phyloP scores from a whole-genome alignment of 2,797 vertebrate genomes.

The Lycodopsis pacificus region DNA sequence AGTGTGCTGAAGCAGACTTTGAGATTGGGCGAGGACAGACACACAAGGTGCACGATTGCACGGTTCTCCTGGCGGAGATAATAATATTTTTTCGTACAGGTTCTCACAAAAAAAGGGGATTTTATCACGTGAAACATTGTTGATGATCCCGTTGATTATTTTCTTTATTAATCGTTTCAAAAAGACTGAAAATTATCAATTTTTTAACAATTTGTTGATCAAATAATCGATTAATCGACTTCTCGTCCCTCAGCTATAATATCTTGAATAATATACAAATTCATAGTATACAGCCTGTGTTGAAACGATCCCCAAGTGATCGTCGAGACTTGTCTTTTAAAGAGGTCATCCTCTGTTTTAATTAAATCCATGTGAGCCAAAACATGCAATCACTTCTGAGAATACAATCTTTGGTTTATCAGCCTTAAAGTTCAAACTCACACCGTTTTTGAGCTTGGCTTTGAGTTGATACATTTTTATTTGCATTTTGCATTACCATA shows the following conservation, averaged over 20 bases:
- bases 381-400: neutral
- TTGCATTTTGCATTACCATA: slow-evolving; percentile 51
- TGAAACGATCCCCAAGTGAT: neutral
- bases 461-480: slow-evolving; percentile 34
- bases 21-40: neutral
- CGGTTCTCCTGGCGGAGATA: neutral
- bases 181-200: neutral
- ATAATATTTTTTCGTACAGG: neutral
- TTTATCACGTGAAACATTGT: neutral
- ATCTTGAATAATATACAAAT: neutral
- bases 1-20: neutral
- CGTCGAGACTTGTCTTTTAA: neutral
- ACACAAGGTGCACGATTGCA: neutral
- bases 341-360: neutral
- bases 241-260: neutral
- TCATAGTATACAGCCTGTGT: neutral
- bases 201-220: neutral
- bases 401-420: slow-evolving; percentile 1
- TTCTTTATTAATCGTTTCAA: neutral
- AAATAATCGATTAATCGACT: neutral
- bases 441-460: slow-evolving; percentile 1
- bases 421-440: slow-evolving; percentile 17
- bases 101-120: no score
- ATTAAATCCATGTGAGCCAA: neutral
- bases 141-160: neutral